These are phyloP conservation scores for Eupelmus urozonus DNA, from an alignment of 2,888 invertebrate genomes.

Conservation along the genomic window DNA sequence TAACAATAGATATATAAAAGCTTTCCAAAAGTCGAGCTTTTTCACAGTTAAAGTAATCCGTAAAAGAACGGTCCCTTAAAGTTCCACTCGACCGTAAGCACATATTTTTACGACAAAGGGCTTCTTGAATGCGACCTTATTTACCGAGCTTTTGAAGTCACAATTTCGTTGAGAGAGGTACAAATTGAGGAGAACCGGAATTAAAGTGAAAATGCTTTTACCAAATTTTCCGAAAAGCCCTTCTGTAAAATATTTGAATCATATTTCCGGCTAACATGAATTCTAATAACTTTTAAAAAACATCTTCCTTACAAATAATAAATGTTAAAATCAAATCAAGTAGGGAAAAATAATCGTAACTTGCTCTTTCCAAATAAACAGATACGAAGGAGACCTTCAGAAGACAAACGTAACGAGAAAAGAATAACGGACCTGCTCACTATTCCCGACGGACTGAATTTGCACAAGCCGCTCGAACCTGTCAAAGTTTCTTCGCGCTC, in stretches of 20 bases:
- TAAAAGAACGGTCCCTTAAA: constrained; percentile 17
- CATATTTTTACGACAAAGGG: constrained; percentile 31
- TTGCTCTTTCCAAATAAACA: constrained; percentile 35
- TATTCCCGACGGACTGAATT: constrained; percentile 41
- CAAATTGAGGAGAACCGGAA: constrained; percentile 8
- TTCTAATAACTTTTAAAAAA: not conserved
- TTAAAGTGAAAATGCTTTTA: not conserved
- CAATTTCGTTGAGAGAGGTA: constrained; percentile 4
- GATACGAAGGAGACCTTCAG: constrained; percentile 64
- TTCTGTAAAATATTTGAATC: not conserved
- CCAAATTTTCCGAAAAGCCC: not conserved
- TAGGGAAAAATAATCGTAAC: no score
- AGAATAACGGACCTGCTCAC: constrained; percentile 67
- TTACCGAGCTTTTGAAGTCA: constrained; percentile 11
- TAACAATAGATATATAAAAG: not conserved
- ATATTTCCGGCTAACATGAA: not conserved
- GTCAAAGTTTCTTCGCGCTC: constrained; percentile 63
- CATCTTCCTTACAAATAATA: not conserved
- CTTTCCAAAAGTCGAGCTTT: not conserved
- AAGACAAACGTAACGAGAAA: constrained; percentile 64
- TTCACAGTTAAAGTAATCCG: not conserved
- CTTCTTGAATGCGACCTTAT: constrained; percentile 41
- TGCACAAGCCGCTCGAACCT: constrained; percentile 62
- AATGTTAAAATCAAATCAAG: not conserved
- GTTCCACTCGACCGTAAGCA: not conserved